These are phyloP conservation scores for Scopus umbretta DNA, from an alignment of 2,113 vertebrate species.

Conservation along the genomic window DNA sequence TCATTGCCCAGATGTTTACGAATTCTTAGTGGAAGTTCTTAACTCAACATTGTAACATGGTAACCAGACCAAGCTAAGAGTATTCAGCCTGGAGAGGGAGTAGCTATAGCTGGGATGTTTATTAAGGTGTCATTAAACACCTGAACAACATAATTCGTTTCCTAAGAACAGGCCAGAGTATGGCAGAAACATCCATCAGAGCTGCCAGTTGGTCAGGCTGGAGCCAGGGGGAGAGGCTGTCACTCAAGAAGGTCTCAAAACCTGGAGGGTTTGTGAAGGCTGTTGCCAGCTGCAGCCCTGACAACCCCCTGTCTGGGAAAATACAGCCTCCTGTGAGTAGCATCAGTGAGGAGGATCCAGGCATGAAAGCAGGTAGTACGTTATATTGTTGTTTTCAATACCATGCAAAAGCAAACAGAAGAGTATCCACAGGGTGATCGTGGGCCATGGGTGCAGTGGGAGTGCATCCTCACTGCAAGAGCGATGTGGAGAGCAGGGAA, in stretches of 20 bases:
- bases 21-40: background rate
- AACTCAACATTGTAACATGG: background rate
- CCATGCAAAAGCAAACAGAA: background rate
- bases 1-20: rapidly evolving
- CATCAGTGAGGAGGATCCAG: background rate
- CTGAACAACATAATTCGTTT: background rate
- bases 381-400: background rate
- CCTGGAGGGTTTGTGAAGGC: background rate
- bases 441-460: background rate
- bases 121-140: background rate
- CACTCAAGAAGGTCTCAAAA: background rate
- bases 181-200: background rate
- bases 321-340: background rate
- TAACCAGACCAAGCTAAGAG: background rate
- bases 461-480: background rate
- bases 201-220: background rate
- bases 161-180: background rate
- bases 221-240: background rate
- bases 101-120: background rate
- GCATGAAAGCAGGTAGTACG: background rate
- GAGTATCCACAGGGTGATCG: background rate
- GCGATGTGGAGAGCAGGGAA: background rate
- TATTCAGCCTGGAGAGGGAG: background rate
- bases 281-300: background rate
- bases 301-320: background rate